Conservation (phyloP, 1,140 invertebrate species). For the Hycleus phaleratus region DNA sequence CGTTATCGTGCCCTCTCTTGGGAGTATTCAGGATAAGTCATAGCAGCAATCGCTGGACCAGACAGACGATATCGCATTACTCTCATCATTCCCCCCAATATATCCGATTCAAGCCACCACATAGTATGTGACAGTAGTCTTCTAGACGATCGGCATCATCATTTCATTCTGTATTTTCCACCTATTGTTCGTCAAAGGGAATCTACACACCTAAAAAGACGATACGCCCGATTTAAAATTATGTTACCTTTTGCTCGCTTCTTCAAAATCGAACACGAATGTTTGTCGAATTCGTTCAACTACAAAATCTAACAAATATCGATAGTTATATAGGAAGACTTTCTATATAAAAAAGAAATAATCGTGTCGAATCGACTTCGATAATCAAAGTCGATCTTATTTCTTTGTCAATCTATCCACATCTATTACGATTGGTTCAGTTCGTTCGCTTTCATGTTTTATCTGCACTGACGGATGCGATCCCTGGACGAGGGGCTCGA, state of each 20-base stretch:
- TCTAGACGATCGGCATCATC: too few species aligned
- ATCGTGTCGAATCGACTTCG: conserved; percentile 20
- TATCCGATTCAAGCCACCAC: too few species aligned
- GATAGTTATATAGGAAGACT: neutral
- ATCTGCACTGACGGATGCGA: conserved; percentile 13
- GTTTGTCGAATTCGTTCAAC: conserved; percentile 1
- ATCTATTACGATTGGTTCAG: neutral
- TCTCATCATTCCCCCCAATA: neutral
- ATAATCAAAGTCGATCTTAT: conserved; percentile 23
- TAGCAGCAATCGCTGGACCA: conserved; percentile 10
- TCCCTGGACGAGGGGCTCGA: neutral
- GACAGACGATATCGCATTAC: conserved; percentile 12
- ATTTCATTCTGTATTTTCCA: too few species aligned
- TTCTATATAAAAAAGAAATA: conserved; percentile 11
- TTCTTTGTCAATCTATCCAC: too few species aligned
- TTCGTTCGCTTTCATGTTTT: conserved; percentile 27
- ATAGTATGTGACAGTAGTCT: too few species aligned
- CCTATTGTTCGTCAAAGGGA: too few species aligned
- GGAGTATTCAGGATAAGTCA: conserved; percentile 14
- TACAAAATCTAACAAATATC: conserved; percentile 9
- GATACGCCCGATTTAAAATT: conserved; percentile 9
- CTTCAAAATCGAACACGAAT: neutral
- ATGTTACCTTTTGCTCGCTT: neutral
- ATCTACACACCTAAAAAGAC: neutral
- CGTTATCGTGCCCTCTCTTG: conserved; percentile 9